Evolutionary conservation across 2,113 vertebrate genomes (phyloP).

Genomic region (mouse (Mus musculus)): GRCm39 chr12:9473501-9474000

Average conservation of each 20-base stretch:
- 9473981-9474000: background rate
- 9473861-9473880: background rate
- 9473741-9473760: background rate
- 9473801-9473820: background rate
- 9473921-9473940: background rate
- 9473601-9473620: background rate
- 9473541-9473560: background rate
- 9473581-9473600: background rate
- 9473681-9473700: background rate
- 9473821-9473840: constrained; percentile 2
- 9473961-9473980: background rate
- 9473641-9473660: background rate
- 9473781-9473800: background rate
- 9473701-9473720: background rate
- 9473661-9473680: background rate
- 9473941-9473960: background rate
- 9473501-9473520: too few relatives aligned
- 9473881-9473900: background rate
- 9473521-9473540: too few relatives aligned
- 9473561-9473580: background rate
- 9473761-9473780: background rate
- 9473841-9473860: background rate
- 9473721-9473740: background rate
- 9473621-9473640: background rate
- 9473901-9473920: background rate